phyloP scores from a whole-genome alignment of 2,113 vertebrate genomes.

The Columba livia region DNA sequence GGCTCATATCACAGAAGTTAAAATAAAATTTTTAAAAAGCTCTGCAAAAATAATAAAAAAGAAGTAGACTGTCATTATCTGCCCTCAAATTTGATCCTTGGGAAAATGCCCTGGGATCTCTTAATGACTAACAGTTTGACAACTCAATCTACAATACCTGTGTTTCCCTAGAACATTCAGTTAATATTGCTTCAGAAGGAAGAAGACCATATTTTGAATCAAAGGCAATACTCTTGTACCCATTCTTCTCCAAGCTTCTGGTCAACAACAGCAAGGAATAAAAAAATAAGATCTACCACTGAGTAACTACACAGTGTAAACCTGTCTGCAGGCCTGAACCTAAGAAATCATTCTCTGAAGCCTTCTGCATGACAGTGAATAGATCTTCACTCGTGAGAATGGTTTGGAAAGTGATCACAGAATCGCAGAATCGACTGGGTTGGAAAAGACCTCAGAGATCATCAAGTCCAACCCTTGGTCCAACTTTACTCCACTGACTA shows the following conservation, averaged over 20 bases:
- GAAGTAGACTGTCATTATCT: neutral
- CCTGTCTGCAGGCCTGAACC: neutral
- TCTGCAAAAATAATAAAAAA: neutral
- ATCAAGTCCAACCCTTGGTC: too few species aligned
- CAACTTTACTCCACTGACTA: too few species aligned
- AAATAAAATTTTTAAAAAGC: neutral
- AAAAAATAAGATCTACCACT: neutral
- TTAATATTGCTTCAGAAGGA: neutral
- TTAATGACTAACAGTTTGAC: neutral
- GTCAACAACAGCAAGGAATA: neutral
- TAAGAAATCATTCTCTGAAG: neutral
- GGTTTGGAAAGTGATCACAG: neutral
- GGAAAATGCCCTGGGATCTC: neutral
- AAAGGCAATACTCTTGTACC: neutral
- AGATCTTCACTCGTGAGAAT: neutral
- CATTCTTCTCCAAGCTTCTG: neutral
- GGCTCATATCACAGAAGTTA: neutral
- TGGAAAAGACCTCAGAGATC: too few species aligned
- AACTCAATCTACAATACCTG: fast-evolving
- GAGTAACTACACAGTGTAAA: neutral
- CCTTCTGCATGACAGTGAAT: neutral
- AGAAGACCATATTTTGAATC: neutral
- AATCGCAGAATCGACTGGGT: too few species aligned
- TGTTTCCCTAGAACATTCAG: neutral
- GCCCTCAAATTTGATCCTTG: neutral